These are phyloP conservation scores for Steinernema feltiae DNA, from an alignment of 1,140 invertebrate species.

Conservation along the genomic window DNA sequence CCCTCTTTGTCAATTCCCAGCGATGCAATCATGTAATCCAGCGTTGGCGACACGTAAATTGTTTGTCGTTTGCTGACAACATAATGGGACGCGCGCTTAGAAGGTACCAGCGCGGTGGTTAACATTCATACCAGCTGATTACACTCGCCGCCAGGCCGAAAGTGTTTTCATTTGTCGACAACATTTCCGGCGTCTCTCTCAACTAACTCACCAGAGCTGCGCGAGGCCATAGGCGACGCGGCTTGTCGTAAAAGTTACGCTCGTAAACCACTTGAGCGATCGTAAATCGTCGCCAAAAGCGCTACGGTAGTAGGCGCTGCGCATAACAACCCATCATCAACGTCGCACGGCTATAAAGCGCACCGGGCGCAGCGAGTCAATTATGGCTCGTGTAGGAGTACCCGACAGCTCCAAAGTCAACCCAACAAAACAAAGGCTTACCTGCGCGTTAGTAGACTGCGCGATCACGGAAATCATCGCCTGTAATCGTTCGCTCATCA, in stretches of 20 bases:
- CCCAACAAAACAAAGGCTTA: slow-evolving; percentile 27
- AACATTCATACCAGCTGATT: not conserved
- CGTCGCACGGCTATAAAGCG: slow-evolving; percentile 28
- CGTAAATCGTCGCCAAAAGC: slow-evolving; percentile 15
- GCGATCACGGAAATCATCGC: slow-evolving; percentile 67
- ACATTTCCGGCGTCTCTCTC: not conserved
- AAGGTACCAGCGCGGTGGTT: not conserved
- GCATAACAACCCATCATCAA: slow-evolving; percentile 12
- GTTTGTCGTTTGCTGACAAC: slow-evolving; percentile 13
- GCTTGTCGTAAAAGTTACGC: slow-evolving; percentile 13
- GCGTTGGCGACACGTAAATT: slow-evolving; percentile 9
- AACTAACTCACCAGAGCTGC: not conserved
- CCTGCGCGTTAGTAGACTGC: slow-evolving; percentile 44
- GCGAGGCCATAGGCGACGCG: not conserved
- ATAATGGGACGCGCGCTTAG: not conserved
- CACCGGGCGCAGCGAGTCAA: not conserved
- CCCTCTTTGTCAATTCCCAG: not conserved
- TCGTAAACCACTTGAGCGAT: slow-evolving; percentile 7
- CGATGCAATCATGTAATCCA: slow-evolving; percentile 8
- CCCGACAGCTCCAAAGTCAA: not conserved
- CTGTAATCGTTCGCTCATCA: slow-evolving; percentile 81
- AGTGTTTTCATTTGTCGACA: not conserved
- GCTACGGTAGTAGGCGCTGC: not conserved
- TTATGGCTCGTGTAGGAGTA: not conserved
- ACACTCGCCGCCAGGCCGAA: not conserved